Conservation (phyloP, 2,113 vertebrate species). For the Pipra filicauda region DNA sequence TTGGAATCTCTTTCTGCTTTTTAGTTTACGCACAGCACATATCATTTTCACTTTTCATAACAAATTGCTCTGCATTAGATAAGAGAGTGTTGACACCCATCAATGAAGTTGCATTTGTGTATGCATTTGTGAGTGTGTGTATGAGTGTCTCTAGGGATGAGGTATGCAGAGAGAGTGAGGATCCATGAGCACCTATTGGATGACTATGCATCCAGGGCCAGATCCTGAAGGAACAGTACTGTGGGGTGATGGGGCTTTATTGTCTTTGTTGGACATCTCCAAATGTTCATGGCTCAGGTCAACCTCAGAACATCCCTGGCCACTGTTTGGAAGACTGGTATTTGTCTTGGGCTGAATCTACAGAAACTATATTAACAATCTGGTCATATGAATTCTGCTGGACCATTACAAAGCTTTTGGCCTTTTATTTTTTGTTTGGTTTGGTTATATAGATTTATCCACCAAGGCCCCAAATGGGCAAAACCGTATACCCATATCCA, state of each 20-base stretch:
- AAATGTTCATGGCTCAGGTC: neutral
- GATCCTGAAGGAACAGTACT: neutral
- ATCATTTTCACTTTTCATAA: neutral
- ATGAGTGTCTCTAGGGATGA: neutral
- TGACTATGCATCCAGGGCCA: neutral
- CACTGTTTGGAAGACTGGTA: neutral
- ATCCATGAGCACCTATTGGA: neutral
- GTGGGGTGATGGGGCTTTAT: accelerated
- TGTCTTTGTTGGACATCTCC: neutral
- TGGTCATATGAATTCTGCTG: neutral
- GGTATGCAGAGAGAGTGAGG: neutral
- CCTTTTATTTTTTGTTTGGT: neutral
- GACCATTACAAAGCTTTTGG: neutral
- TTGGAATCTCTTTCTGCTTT: neutral
- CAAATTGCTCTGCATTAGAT: neutral
- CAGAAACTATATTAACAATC: neutral
- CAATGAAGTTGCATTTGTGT: neutral
- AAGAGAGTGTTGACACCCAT: neutral
- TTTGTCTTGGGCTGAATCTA: neutral
- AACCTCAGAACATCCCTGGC: neutral
- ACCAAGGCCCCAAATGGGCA: neutral
- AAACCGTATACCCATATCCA: neutral
- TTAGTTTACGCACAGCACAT: neutral
- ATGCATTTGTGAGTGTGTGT: neutral
- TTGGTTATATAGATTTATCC: neutral